These are phyloP conservation scores for Oncorhynchus clarkii DNA, from an alignment of 2,113 vertebrate genomes.

Conservation along the genomic window DNA sequence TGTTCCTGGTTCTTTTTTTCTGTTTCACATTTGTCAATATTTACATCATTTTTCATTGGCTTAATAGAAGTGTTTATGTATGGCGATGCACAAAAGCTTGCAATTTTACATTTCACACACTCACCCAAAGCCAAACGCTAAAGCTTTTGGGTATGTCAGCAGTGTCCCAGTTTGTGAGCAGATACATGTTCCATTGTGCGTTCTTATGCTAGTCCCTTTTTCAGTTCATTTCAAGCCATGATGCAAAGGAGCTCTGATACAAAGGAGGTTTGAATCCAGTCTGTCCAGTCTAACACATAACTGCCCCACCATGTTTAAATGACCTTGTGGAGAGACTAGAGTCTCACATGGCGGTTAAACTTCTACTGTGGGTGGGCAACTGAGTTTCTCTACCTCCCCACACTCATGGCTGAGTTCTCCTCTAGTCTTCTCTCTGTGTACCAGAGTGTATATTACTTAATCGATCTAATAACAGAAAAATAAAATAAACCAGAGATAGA, in stretches of 20 bases:
- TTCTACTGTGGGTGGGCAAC: slow-evolving; percentile 20
- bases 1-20: slow-evolving; percentile 45
- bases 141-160: slow-evolving; percentile 35
- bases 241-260: slow-evolving; percentile 25
- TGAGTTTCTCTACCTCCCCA: slow-evolving; percentile 2
- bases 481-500: slow-evolving; percentile 71
- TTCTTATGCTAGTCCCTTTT: slow-evolving; percentile 32
- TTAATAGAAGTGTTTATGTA: slow-evolving; percentile 42
- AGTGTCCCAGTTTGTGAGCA: slow-evolving; percentile 31
- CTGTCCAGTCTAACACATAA: slow-evolving; percentile 41
- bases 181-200: slow-evolving; percentile 36
- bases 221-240: slow-evolving; percentile 41
- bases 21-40: slow-evolving; percentile 50
- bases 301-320: slow-evolving; percentile 56
- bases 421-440: slow-evolving; percentile 41
- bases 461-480: slow-evolving; percentile 72
- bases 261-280: slow-evolving; percentile 43
- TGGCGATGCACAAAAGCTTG: slow-evolving; percentile 48
- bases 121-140: slow-evolving; percentile 31
- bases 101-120: slow-evolving; percentile 46
- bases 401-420: slow-evolving; percentile 37
- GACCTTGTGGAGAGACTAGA: slow-evolving; percentile 15
- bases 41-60: slow-evolving; percentile 61
- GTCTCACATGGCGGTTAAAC: slow-evolving; percentile 9
- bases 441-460: slow-evolving; percentile 65